Evolutionary conservation across 2,113 vertebrate species (phyloP).

Genomic region (Pavo muticus): DNA sequence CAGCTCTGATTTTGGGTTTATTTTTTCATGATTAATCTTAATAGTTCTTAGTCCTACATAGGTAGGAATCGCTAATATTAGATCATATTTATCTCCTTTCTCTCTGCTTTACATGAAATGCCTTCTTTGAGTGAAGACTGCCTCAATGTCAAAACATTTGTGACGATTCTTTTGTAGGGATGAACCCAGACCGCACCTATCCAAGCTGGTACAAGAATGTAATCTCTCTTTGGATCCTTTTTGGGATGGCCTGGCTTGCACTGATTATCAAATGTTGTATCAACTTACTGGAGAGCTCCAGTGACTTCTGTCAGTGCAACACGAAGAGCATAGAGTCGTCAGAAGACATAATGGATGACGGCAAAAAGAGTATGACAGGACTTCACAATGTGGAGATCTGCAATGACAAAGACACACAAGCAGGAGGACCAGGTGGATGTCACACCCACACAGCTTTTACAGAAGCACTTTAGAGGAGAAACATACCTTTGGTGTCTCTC

Average conservation of each 20-base stretch:
- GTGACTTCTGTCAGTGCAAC: constrained; percentile 49
- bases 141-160: not conserved
- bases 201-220: constrained; percentile 88
- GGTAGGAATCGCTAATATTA: not conserved
- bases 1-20: not conserved
- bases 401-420: constrained; percentile 10
- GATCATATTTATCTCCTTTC: not conserved
- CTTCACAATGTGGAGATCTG: not conserved
- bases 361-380: not conserved
- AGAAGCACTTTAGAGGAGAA: not conserved
- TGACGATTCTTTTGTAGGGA: constrained; percentile 75
- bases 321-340: not conserved
- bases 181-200: constrained; percentile 82
- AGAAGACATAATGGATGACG: constrained; percentile 45
- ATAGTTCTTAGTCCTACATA: not conserved
- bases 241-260: constrained; percentile 93
- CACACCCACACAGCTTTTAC: not conserved
- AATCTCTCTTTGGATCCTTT: constrained; percentile 91
- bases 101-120: not conserved
- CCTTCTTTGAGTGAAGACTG: not conserved
- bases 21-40: not conserved
- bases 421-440: not conserved
- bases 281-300: constrained; percentile 82
- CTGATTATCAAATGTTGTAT: constrained; percentile 89
- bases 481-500: not conserved